Conservation (phyloP, 2,888 invertebrate genomes). For the Drosophila engyochracea region DNA sequence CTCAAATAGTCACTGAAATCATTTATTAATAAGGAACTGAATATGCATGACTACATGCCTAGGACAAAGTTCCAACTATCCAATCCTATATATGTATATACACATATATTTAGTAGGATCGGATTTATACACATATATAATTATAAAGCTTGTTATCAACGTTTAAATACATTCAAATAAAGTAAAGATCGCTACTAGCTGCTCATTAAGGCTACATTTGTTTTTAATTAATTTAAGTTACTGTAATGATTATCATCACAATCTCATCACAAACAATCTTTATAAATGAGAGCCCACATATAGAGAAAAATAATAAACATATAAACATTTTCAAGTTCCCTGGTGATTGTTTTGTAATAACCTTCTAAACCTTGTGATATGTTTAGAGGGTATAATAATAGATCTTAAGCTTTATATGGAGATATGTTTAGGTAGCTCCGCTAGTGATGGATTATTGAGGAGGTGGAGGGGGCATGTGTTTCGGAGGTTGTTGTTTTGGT, state of each 20-base stretch:
- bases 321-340: neutral
- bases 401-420: constrained; percentile 19
- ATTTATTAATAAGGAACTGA: neutral
- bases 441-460: constrained; percentile 24
- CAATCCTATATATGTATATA: neutral
- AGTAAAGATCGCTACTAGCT: neutral
- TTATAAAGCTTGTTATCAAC: too few species aligned
- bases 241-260: neutral
- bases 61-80: neutral
- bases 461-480: constrained; percentile 4
- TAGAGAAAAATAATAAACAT: neutral
- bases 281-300: neutral
- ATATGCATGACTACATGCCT: neutral
- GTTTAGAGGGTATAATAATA: constrained; percentile 33
- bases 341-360: neutral
- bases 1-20: neutral
- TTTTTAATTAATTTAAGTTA: neutral
- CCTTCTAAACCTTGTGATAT: too few species aligned
- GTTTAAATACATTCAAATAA: neutral
- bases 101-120: neutral
- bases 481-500: constrained; percentile 8
- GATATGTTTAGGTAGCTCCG: constrained; percentile 1
- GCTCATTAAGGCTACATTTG: neutral
- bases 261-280: neutral
- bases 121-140: neutral